phyloP scores from a whole-genome alignment of 2,797 vertebrate species.

The Periophthalmus magnuspinnatus region DNA sequence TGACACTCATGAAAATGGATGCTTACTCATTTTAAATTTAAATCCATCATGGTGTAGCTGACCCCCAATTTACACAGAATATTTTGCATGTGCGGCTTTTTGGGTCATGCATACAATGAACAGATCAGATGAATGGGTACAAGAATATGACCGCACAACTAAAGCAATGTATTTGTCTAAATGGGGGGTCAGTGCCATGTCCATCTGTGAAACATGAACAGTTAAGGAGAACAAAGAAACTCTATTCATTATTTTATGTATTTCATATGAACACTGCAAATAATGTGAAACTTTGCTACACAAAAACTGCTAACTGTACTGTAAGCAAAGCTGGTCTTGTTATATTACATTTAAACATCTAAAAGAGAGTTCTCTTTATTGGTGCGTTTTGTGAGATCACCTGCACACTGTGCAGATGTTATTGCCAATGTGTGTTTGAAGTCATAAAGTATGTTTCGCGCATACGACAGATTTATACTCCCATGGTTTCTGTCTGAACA shows the following conservation, averaged over 20 bases:
- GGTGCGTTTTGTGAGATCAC: not conserved
- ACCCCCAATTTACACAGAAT: slow-evolving; percentile 10
- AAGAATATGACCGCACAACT: not conserved
- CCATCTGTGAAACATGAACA: not conserved
- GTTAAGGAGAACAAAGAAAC: not conserved
- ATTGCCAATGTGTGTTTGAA: too few relatives aligned
- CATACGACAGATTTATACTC: not conserved
- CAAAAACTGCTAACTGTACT: not conserved
- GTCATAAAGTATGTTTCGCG: not conserved
- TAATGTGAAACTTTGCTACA: not conserved
- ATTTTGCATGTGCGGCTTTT: not conserved
- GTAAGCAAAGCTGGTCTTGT: not conserved
- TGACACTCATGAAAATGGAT: not conserved
- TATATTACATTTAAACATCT: not conserved
- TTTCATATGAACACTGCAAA: not conserved
- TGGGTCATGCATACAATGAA: not conserved
- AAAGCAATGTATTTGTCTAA: not conserved
- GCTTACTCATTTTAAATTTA: not conserved
- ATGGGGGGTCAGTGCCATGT: not conserved
- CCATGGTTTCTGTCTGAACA: not conserved
- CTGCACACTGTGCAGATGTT: not conserved
- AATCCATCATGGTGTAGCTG: not conserved
- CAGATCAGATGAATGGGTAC: slow-evolving; percentile 1
- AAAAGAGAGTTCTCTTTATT: not conserved
- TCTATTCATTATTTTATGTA: not conserved